phyloP scores from a whole-genome alignment of 2,797 vertebrate genomes.

The Sciurus carolinensis region DNA sequence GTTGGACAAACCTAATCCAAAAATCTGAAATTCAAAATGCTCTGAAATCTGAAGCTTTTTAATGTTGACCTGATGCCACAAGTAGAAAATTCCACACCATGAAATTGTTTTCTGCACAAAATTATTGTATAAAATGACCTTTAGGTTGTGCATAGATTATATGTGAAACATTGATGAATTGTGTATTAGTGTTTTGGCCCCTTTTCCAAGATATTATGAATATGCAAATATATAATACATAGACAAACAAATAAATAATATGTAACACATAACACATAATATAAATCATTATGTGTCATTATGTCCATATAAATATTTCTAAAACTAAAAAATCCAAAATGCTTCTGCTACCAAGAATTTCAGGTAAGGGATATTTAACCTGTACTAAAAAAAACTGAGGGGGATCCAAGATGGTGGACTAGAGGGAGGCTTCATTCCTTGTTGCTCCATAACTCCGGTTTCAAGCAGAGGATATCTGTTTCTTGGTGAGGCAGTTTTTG shows the following conservation, averaged over 20 bases:
- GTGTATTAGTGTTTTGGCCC: not conserved
- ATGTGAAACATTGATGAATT: not conserved
- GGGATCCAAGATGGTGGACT: too few relatives aligned
- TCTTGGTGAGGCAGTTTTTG: too few relatives aligned
- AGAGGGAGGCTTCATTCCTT: too few relatives aligned
- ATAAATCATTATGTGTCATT: not conserved
- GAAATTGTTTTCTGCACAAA: not conserved
- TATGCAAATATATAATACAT: too few relatives aligned
- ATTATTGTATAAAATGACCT: not conserved
- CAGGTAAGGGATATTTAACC: not conserved
- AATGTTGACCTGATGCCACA: not conserved
- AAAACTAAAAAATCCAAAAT: not conserved
- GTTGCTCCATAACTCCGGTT: too few relatives aligned
- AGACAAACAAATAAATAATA: too few relatives aligned
- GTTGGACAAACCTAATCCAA: not conserved
- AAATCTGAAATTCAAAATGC: not conserved
- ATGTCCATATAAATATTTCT: not conserved
- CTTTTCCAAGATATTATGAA: not conserved
- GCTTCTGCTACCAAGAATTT: not conserved
- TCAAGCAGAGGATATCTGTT: too few relatives aligned
- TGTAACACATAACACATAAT: too few relatives aligned
- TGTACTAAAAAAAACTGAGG: constrained; percentile 20
- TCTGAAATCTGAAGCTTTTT: not conserved
- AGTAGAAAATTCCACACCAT: not conserved
- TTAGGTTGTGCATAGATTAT: too few relatives aligned